Conservation (phyloP, 2,888 invertebrate genomes). For the Resseliella maxima region DNA sequence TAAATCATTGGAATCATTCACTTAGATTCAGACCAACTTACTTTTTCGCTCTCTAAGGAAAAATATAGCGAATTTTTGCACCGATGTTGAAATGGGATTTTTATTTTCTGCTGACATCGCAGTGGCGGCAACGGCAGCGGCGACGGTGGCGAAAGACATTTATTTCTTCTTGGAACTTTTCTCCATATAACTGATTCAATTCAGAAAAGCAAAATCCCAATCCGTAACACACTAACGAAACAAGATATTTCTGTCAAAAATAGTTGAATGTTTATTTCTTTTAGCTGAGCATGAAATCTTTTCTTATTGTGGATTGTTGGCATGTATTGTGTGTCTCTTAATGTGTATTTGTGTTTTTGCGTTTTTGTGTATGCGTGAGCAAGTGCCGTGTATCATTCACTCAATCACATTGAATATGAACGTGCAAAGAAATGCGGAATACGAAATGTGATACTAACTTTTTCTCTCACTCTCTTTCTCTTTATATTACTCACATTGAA, state of each 20-base stretch:
- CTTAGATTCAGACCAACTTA: neutral
- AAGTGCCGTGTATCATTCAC: neutral
- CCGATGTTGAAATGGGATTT: neutral
- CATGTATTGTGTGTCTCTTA: too few relatives aligned
- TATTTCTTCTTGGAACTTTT: neutral
- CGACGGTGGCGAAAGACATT: too few relatives aligned
- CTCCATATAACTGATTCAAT: neutral
- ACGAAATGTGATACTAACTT: too few relatives aligned
- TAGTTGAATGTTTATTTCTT: conserved; percentile 21
- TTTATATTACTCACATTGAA: neutral
- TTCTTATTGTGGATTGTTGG: too few relatives aligned
- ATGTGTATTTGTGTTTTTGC: too few relatives aligned
- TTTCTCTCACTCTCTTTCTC: too few relatives aligned
- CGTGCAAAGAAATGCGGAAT: neutral
- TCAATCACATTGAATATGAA: neutral
- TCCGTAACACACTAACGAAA: neutral
- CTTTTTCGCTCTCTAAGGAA: neutral
- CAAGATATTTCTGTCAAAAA: conserved; percentile 26
- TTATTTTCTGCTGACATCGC: neutral
- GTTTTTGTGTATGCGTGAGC: too few relatives aligned
- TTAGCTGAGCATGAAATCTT: neutral
- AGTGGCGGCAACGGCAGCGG: too few relatives aligned
- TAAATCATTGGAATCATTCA: neutral
- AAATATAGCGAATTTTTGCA: neutral
- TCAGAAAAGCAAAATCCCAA: neutral